phyloP scores from a whole-genome alignment of 2,888 invertebrate species.

The Tipula confusa region DNA sequence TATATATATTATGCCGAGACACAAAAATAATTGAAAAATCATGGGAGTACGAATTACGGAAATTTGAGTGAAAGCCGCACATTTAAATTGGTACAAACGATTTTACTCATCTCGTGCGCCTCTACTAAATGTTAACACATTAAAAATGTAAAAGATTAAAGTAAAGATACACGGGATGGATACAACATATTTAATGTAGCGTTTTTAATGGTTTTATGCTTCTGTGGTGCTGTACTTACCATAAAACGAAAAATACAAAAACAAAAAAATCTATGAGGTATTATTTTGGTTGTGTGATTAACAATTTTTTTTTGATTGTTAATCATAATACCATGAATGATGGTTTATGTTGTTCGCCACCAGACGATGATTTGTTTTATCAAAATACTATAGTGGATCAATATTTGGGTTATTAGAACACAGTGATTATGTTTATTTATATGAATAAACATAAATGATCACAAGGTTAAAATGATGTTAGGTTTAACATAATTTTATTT shows the following conservation, averaged over 20 bases:
- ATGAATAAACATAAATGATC: neutral
- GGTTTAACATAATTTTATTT: neutral
- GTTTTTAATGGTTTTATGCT: neutral
- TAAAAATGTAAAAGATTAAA: neutral
- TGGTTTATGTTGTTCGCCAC: neutral
- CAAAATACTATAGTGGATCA: neutral
- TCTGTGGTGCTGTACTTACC: neutral
- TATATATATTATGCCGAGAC: too few relatives aligned
- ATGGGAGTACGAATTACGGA: too few relatives aligned
- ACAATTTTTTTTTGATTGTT: too few relatives aligned
- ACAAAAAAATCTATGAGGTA: neutral
- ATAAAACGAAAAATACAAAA: too few relatives aligned
- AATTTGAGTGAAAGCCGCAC: too few relatives aligned
- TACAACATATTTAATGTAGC: neutral
- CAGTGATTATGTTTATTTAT: neutral
- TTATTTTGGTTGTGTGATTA: neutral
- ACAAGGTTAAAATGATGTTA: neutral
- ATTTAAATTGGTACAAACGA: too few relatives aligned
- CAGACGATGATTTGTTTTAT: neutral
- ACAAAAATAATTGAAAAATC: too few relatives aligned
- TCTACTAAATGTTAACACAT: neutral
- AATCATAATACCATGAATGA: too few relatives aligned
- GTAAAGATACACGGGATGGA: neutral
- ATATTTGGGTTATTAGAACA: neutral
- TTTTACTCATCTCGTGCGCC: neutral